phyloP scores from a whole-genome alignment of 2,888 invertebrate genomes.

The Acanthosepion pharaonis region DNA sequence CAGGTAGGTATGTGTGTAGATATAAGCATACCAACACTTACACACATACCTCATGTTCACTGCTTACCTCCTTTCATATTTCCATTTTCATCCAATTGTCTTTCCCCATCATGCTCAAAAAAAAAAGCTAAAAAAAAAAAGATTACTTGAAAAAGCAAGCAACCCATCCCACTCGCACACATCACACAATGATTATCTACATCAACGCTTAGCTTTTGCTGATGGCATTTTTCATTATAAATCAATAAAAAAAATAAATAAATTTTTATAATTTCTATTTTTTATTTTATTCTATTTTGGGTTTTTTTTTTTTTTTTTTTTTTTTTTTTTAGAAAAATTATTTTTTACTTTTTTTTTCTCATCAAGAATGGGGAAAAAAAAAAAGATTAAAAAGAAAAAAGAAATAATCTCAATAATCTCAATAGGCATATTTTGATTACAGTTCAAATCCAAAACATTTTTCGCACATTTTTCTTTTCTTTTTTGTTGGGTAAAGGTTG shows the following conservation, averaged over 20 bases:
- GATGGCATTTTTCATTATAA: slow-evolving; percentile 33
- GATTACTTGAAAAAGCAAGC: too few relatives aligned
- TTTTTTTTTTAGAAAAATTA: background rate
- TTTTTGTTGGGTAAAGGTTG: background rate
- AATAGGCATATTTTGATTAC: too few relatives aligned
- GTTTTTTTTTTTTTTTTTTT: background rate
- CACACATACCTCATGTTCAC: background rate
- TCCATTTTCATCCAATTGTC: background rate
- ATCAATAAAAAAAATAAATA: background rate
- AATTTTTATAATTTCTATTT: slow-evolving; percentile 33
- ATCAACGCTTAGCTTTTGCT: slow-evolving; percentile 33
- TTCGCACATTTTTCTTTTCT: background rate
- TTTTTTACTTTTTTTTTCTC: background rate
- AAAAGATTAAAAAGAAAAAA: too few relatives aligned
- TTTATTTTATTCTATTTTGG: background rate
- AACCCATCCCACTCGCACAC: background rate
- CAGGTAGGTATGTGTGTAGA: background rate
- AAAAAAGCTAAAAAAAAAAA: background rate
- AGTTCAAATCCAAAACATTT: too few relatives aligned
- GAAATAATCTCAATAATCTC: too few relatives aligned
- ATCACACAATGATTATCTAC: slow-evolving; percentile 33
- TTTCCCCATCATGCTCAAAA: background rate
- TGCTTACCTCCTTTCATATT: background rate
- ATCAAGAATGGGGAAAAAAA: too few relatives aligned
- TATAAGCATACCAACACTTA: background rate